Percentiles rank a stretch among this genome's conserved stretches.
Evolutionary conservation across 2,888 invertebrate genomes (phyloP).

Genomic region (Liodrosophila aerea): DNA sequence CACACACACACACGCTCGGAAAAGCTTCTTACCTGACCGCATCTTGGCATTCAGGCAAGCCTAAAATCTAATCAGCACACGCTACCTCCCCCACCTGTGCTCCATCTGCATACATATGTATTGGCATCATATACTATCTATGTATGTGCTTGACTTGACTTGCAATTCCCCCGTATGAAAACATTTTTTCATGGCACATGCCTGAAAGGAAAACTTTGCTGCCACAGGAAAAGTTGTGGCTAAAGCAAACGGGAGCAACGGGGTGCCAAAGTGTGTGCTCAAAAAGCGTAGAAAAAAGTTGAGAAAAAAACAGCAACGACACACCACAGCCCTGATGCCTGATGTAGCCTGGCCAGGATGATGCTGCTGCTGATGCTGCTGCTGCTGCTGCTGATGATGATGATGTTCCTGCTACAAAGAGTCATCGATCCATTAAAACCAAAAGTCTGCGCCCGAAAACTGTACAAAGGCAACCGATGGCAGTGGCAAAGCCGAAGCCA

Average conservation of each 20-base stretch:
- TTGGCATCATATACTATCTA: background rate
- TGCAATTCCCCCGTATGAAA: conserved; percentile 24
- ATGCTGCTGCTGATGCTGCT: background rate
- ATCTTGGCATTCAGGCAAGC: conserved; percentile 32
- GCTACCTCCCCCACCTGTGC: conserved; percentile 43
- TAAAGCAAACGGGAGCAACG: conserved; percentile 3
- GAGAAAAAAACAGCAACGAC: conserved; percentile 28
- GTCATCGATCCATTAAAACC: conserved; percentile 78
- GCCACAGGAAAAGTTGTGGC: conserved; percentile 44
- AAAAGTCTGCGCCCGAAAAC: conserved; percentile 71
- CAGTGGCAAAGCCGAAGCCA: conserved; percentile 16
- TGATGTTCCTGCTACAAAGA: conserved; percentile 32
- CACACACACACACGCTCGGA: conserved; percentile 18
- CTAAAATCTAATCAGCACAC: conserved; percentile 68
- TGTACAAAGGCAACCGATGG: conserved; percentile 55
- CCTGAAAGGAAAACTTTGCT: conserved; percentile 45
- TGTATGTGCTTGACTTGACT: conserved; percentile 22
- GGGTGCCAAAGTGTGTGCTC: conserved; percentile 29
- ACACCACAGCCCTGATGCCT: conserved; percentile 19
- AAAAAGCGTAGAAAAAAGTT: conserved; percentile 37
- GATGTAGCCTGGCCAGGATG: conserved; percentile 25
- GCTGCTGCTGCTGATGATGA: conserved; percentile 12
- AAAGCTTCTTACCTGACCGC: conserved; percentile 44
- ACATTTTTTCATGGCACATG: conserved; percentile 48
- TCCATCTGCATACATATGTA: background rate